Evolutionary conservation across 2,113 vertebrate genomes (phyloP), one percentile per base, ranked within the genome.

Genomic region (Nansenia antarctica): DNA sequence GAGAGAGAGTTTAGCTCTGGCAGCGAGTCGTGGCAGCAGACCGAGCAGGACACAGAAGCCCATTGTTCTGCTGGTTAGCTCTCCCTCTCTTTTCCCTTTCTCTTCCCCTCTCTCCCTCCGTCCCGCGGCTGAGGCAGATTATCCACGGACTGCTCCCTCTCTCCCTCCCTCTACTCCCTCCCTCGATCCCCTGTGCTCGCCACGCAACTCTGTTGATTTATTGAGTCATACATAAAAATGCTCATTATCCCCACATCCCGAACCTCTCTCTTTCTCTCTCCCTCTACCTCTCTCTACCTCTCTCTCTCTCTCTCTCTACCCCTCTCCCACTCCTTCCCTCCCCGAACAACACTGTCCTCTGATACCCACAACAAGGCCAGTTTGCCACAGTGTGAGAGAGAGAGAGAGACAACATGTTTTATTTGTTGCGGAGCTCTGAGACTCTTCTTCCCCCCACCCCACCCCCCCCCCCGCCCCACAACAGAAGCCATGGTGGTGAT

Each of bases 41-140:
- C 1, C 1, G 52, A 89, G 93, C 72, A 91, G 88, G 91, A 92
- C 91, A 96, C 90, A 96, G 94, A 92, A 93, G 92, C 79, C 93
- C 92, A 94, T 95, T 98, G 95, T 98, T 93, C 85, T 91, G 87
- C 90, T 87, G 87, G 89, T 90, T 90, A 85, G 90, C 72, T 88
- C 88, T 83, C 81, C 85, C 20, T 8, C 11, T 5, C 11, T 37
- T n/a, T n/a, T n/a, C 72, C 87, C 88, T 83, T 80, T 84, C 20
- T 8, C 11, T 5, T 37, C 11, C 88, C 82, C 81, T 84, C 20
- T 8, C 11, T 5, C 11, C 11, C 86, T 92, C 85, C 76, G 73
- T 92, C 87, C 89, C 77, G 79, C 80, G 85, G 85, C 88, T 88
- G 64, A n/a, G 54, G 76, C 77, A 79, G 67, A 84, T 78, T 83